Base-by-base conservation (phyloP, 2,113 vertebrate genomes). In the Paraplagusia blochii region DNA sequence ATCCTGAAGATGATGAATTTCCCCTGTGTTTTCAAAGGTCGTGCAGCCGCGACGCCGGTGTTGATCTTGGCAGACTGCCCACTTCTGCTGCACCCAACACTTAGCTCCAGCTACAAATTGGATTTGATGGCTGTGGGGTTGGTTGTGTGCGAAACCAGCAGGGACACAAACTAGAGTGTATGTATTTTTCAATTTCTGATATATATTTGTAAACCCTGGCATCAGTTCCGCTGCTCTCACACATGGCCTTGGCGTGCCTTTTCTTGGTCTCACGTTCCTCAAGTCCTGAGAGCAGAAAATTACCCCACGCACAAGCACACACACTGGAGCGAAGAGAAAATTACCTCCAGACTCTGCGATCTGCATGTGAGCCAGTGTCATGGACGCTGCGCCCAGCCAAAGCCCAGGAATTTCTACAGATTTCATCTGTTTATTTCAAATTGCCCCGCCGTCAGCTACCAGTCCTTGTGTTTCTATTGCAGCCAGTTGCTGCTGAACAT, bases 61-160 rank as follows among this genome's bases (percentile, higher is more conserved):
- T 76, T 80, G 6, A 66, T 69, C 39, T 74, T 86, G 82, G 82
- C 79, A 35, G 16, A 9, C 0, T 11, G 5, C 40, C 64, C 11
- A 44, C 40, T 69, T 42, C 58, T 58, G 33, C 52, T n/a, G 47
- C 51, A 33, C 40, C 40, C 2, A 45, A 66, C 55, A 15, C 68
- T 76, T 74, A 74, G 19, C 47, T 44, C 33, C 36, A 70, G 66
- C 51, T 63, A 60, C 59, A 80, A 85, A 83, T 80, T 80, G 70
- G 58, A 79, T 36, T 1, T 40, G 82, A 85, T 77, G 5, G 54
- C 73, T 71, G 11, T 55, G 72, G 60, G 67, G 43, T 56, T 66
- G 53, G n/a, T 18, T 48, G 16, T 35, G 40, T 42, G 22, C 33
- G 48, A 22, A 45, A 40, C 15, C 9, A 33, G n/a, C 39, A 33